Conservation (phyloP, 2,113 vertebrate genomes). For the Percina caprodes region DNA sequence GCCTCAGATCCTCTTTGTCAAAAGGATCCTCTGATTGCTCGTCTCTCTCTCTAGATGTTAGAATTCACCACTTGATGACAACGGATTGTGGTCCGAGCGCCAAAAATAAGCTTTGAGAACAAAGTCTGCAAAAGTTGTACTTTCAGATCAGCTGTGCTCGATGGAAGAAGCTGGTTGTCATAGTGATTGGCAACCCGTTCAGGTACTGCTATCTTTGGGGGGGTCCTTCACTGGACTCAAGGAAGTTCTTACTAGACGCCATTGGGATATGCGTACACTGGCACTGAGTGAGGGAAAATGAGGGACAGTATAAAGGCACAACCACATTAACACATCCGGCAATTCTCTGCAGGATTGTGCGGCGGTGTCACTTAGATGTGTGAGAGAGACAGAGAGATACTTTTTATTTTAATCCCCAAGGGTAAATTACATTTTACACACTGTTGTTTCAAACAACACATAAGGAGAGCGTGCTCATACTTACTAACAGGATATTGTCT, state of each 20-base stretch:
- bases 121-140: background rate
- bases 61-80: background rate
- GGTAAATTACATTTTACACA: too few relatives aligned
- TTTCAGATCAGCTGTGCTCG: slow-evolving; percentile 5
- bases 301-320: background rate
- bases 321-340: too few relatives aligned
- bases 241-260: background rate
- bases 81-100: slow-evolving; percentile 9
- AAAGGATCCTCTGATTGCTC: slow-evolving; percentile 29
- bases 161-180: slow-evolving; percentile 1
- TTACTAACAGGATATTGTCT: too few relatives aligned
- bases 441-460: too few relatives aligned
- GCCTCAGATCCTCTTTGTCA: slow-evolving; percentile 18
- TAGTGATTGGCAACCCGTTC: background rate
- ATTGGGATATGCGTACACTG: background rate
- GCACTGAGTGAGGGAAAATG: background rate
- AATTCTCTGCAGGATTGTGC: too few relatives aligned
- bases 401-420: too few relatives aligned
- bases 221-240: background rate
- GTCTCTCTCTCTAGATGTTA: slow-evolving; percentile 23
- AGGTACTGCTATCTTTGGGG: background rate
- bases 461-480: too few relatives aligned
- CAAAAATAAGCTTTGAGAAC: background rate
- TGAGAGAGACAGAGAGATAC: too few relatives aligned
- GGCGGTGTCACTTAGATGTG: too few relatives aligned